A percentile compares a stretch with the other conserved stretches of the same genome.
These are phyloP conservation scores for Sander vitreus DNA, from an alignment of 2,113 vertebrate genomes.

Conservation along the genomic window DNA sequence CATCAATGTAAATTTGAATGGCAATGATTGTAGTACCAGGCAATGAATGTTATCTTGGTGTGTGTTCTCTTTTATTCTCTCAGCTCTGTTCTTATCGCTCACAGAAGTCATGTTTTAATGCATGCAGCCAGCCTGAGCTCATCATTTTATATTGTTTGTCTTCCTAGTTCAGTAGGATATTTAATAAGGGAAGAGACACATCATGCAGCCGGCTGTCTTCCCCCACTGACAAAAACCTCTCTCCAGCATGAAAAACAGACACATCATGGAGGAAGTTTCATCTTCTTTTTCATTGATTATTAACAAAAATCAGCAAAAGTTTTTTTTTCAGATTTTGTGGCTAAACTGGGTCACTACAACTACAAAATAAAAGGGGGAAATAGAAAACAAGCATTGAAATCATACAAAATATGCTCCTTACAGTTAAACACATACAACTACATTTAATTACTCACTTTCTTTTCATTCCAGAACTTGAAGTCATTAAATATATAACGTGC, in stretches of 20 bases:
- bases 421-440: background rate
- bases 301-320: background rate
- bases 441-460: background rate
- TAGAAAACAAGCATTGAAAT: background rate
- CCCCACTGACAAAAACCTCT: slow-evolving; percentile 7
- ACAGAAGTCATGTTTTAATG: slow-evolving; percentile 33
- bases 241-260: background rate
- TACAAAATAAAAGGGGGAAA: background rate
- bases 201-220: background rate
- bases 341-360: slow-evolving; percentile 9
- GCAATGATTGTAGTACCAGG: slow-evolving; percentile 12
- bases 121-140: slow-evolving; percentile 20
- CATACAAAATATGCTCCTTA: background rate
- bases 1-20: slow-evolving; percentile 27
- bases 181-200: slow-evolving; percentile 26
- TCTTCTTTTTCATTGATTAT: slow-evolving; percentile 37
- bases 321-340: background rate
- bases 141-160: slow-evolving; percentile 36
- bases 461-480: background rate
- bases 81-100: background rate
- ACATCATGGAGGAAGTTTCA: background rate
- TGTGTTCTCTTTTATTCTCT: background rate
- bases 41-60: slow-evolving; percentile 8
- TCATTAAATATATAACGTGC: background rate
- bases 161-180: slow-evolving; percentile 32